Evolutionary conservation across 1,140 invertebrate genomes (phyloP).

Genomic region (Drosophila trapezifrons): DNA sequence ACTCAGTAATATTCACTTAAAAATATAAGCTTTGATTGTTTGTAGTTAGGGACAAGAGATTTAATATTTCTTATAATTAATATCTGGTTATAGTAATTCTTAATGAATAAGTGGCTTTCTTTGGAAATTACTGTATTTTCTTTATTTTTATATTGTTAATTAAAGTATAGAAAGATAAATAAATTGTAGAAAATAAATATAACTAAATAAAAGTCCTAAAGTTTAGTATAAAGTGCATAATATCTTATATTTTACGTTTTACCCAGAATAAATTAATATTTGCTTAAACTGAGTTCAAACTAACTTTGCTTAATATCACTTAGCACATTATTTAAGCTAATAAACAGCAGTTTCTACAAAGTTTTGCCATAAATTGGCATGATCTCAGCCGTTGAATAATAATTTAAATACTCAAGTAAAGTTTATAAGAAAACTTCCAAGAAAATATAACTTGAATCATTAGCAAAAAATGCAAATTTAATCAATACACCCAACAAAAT

Average conservation of each 20-base stretch:
- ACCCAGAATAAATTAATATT: no score
- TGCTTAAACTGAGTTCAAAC: no score
- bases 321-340: no score
- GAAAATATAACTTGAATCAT: background rate
- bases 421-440: background rate
- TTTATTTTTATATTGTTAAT: no score
- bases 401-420: background rate
- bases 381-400: background rate
- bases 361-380: no score
- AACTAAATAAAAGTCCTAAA: no score
- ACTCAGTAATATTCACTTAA: background rate
- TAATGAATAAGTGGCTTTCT: background rate
- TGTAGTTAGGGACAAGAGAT: background rate
- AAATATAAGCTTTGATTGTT: background rate
- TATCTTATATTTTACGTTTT: no score
- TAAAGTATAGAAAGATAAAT: no score
- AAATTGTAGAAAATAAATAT: no score
- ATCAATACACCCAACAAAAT: background rate
- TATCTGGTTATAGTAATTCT: background rate
- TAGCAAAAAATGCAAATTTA: constrained; percentile 1
- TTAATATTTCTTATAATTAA: background rate
- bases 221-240: no score
- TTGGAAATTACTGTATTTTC: background rate
- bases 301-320: no score
- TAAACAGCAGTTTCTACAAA: no score